A percentile compares a stretch with the other conserved stretches of the same genome.
Evolutionary conservation across 2,888 invertebrate genomes (phyloP).

Genomic region (Acanthopleura granulata): DNA sequence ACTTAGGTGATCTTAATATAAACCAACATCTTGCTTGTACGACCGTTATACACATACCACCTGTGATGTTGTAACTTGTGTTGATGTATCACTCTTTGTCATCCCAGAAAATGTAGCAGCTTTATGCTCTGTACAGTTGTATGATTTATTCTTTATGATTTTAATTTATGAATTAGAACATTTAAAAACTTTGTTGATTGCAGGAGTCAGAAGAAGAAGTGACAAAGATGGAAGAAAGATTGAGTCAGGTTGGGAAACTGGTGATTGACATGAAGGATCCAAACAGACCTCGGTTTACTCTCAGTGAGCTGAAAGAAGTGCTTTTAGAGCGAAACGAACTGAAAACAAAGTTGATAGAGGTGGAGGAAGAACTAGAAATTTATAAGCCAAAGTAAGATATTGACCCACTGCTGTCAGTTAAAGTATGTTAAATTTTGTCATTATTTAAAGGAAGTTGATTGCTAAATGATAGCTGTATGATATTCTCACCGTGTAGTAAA

Average conservation of each 20-base stretch:
- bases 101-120: too few species aligned
- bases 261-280: slow-evolving; percentile 64
- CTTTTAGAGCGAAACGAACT: slow-evolving; percentile 93
- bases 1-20: too few species aligned
- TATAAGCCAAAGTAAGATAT: slow-evolving; percentile 75
- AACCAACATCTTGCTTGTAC: too few species aligned
- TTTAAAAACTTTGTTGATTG: background rate
- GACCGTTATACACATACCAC: too few species aligned
- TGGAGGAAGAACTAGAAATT: slow-evolving; percentile 91
- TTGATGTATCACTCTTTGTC: too few species aligned
- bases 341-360: slow-evolving; percentile 89
- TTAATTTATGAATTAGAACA: too few species aligned
- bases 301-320: slow-evolving; percentile 87
- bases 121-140: too few species aligned
- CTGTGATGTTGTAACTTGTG: too few species aligned
- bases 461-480: too few species aligned
- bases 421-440: background rate
- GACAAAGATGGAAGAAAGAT: slow-evolving; percentile 41
- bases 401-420: slow-evolving; percentile 3
- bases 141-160: too few species aligned
- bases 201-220: slow-evolving; percentile 10
- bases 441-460: too few species aligned
- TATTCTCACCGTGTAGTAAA: too few species aligned
- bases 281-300: slow-evolving; percentile 85
- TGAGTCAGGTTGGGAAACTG: slow-evolving; percentile 64